Conservation (phyloP, 1,140 invertebrate species). For the Anastrepha obliqua region DNA sequence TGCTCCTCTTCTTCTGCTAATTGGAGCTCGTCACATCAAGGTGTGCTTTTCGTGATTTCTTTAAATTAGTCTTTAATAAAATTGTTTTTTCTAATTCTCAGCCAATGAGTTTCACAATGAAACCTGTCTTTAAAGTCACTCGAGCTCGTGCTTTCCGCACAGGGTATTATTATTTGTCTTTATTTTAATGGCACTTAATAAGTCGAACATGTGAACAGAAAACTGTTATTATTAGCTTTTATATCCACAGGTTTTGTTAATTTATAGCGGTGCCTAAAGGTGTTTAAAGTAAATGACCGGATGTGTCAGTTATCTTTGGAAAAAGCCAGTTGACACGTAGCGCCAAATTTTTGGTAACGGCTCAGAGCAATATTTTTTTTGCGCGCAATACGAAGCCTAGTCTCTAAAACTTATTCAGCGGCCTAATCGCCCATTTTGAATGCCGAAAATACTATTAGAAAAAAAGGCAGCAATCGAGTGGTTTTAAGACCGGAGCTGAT, state of each 20-base stretch:
- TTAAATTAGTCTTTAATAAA: background rate
- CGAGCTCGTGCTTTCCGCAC: background rate
- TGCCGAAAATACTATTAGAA: too few relatives aligned
- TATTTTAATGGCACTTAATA: conserved; percentile 7
- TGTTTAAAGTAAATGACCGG: background rate
- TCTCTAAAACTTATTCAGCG: too few relatives aligned
- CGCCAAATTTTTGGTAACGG: too few relatives aligned
- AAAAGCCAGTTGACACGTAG: too few relatives aligned
- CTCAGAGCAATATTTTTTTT: too few relatives aligned
- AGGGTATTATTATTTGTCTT: background rate
- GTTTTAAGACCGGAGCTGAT: too few relatives aligned
- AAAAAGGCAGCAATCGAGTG: too few relatives aligned
- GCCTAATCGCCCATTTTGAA: too few relatives aligned
- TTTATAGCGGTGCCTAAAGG: background rate
- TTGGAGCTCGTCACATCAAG: background rate
- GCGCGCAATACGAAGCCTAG: too few relatives aligned
- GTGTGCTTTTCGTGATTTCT: background rate
- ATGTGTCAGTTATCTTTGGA: too few relatives aligned
- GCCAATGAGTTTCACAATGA: background rate
- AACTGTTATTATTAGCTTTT: background rate
- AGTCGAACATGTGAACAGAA: background rate
- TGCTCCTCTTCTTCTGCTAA: background rate
- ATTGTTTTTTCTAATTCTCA: background rate
- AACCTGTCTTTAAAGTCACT: background rate
- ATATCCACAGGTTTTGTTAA: background rate